phyloP scores from a whole-genome alignment of 2,113 vertebrate genomes.

The Verasper variegatus region DNA sequence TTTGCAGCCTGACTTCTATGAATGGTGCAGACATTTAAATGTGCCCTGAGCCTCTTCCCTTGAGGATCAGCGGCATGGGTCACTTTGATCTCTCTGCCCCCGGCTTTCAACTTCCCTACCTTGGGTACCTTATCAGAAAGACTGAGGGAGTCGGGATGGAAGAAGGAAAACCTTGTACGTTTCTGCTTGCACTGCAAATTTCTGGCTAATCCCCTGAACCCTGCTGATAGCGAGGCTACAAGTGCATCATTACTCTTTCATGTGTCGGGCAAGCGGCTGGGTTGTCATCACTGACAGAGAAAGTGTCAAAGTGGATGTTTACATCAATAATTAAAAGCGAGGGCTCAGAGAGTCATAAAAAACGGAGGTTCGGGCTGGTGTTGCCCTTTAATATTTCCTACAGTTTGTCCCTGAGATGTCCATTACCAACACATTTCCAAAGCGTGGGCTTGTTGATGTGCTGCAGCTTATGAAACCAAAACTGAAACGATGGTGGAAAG shows the following conservation, averaged over 20 bases:
- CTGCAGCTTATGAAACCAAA: constrained; percentile 10
- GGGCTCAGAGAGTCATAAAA: constrained; percentile 48
- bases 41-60: constrained; percentile 40
- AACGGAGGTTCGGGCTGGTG: constrained; percentile 31
- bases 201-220: constrained; percentile 61
- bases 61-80: constrained; percentile 41
- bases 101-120: constrained; percentile 55
- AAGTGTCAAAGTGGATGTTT: constrained; percentile 76
- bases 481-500: background rate
- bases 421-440: constrained; percentile 30
- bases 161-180: constrained; percentile 11
- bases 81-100: constrained; percentile 62
- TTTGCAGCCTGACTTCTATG: constrained; percentile 36
- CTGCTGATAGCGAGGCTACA: constrained; percentile 43
- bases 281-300: constrained; percentile 62
- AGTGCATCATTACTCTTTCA: constrained; percentile 73
- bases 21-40: constrained; percentile 50
- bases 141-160: background rate
- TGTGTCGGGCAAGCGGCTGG: constrained; percentile 47
- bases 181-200: constrained; percentile 60
- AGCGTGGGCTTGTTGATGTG: constrained; percentile 30
- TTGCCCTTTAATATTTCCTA: constrained; percentile 58
- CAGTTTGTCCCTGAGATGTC: constrained; percentile 20
- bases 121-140: constrained; percentile 58
- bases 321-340: constrained; percentile 75